Conservation (phyloP, 2,797 vertebrate species). For the Cyclura pinguis region DNA sequence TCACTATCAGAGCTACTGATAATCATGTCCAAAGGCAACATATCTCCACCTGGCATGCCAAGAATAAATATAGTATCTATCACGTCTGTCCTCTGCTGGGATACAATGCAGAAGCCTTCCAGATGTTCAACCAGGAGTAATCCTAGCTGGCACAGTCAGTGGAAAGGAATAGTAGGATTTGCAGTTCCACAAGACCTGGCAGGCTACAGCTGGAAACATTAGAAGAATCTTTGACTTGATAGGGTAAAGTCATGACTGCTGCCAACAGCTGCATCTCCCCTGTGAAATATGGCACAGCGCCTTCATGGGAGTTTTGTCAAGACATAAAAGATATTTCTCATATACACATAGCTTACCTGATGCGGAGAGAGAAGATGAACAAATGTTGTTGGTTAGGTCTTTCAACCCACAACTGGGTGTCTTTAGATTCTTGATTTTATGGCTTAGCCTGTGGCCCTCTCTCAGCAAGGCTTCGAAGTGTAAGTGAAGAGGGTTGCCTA, state of each 20-base stretch:
- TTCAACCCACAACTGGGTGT: conserved; percentile 64
- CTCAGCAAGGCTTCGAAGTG: conserved; percentile 66
- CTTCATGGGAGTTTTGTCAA: neutral
- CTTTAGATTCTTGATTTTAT: conserved; percentile 55
- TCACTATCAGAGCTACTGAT: no score
- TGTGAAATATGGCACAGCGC: neutral
- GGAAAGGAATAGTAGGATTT: no score
- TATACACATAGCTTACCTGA: conserved; percentile 55
- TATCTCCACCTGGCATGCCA: no score
- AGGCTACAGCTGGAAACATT: neutral
- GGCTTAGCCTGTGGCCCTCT: conserved; percentile 60
- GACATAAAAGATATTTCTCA: neutral
- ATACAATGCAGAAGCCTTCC: no score
- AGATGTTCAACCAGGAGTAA: no score
- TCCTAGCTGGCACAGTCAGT: no score
- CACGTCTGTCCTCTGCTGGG: no score
- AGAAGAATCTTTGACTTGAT: neutral
- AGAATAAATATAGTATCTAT: neutral
- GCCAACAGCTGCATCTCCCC: no score
- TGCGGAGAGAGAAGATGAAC: conserved; percentile 48
- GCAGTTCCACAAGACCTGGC: neutral
- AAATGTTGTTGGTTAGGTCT: conserved; percentile 45
- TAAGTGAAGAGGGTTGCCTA: conserved; percentile 68
- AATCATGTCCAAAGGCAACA: neutral
- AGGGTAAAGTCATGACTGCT: neutral